Conservation (phyloP, 2,797 vertebrate species). For the Phalloptychus januarius region DNA sequence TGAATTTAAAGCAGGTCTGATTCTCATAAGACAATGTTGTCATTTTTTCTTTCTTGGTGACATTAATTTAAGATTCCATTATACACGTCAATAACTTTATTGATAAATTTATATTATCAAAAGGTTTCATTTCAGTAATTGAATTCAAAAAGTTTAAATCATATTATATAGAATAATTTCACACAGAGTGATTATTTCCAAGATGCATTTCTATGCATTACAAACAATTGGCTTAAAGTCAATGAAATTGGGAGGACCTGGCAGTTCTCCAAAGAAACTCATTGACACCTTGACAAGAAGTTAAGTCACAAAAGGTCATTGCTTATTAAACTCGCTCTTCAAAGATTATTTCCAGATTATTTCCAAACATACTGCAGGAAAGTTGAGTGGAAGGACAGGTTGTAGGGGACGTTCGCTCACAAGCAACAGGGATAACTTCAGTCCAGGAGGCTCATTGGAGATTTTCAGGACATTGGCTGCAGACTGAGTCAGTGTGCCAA, state of each 20-base stretch:
- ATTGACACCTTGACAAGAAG: background rate
- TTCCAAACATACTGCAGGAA: background rate
- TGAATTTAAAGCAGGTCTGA: background rate
- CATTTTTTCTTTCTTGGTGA: background rate
- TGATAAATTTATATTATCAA: conserved; percentile 1
- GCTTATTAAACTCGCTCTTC: background rate
- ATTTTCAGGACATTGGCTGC: background rate
- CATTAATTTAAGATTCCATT: background rate
- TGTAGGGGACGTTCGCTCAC: background rate
- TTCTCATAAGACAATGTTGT: background rate
- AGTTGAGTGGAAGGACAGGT: background rate
- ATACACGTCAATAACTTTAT: too few relatives aligned
- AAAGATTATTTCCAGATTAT: background rate
- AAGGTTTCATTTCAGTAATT: background rate
- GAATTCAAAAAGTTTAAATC: background rate
- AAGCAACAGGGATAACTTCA: background rate
- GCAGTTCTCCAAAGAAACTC: background rate
- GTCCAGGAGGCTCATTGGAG: background rate
- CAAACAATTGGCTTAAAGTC: background rate
- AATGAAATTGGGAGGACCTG: background rate
- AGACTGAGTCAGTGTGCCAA: background rate
- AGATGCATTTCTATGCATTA: too few relatives aligned
- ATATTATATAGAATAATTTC: background rate
- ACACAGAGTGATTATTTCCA: background rate
- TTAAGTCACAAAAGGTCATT: background rate